A percentile compares a stretch with the other conserved stretches of the same genome.
These are phyloP conservation scores for Eupithecia inturbata DNA, from an alignment of 2,888 invertebrate species.

Conservation along the genomic window DNA sequence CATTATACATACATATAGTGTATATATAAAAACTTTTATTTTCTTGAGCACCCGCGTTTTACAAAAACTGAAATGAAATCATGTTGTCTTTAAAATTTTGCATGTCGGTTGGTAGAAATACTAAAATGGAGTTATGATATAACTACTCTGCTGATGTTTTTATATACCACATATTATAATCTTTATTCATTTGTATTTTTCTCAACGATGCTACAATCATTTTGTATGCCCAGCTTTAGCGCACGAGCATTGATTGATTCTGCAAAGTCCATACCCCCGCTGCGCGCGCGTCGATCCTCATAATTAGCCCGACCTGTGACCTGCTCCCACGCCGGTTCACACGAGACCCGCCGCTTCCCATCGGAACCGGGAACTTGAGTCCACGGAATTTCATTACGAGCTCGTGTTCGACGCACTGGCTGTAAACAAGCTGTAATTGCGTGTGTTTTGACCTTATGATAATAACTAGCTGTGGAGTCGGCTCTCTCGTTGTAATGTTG, in stretches of 20 bases:
- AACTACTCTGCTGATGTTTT: background rate
- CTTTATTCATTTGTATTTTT: background rate
- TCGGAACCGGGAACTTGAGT: conserved; percentile 48
- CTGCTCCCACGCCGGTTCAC: conserved; percentile 73
- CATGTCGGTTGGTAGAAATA: background rate
- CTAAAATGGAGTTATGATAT: background rate
- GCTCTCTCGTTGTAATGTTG: background rate
- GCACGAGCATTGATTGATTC: conserved; percentile 16
- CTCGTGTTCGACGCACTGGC: conserved; percentile 25
- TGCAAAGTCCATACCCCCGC: conserved; percentile 37
- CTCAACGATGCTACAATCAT: background rate
- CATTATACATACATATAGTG: too few relatives aligned
- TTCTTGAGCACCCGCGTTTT: too few relatives aligned
- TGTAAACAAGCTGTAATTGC: conserved; percentile 27
- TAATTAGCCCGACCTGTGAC: conserved; percentile 81
- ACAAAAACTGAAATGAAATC: background rate
- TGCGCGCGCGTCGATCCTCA: conserved; percentile 58
- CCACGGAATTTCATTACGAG: conserved; percentile 22
- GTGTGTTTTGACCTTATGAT: conserved; percentile 18
- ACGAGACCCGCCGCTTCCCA: conserved; percentile 78
- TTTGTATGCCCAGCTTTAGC: background rate
- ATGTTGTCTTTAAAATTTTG: background rate
- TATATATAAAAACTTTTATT: too few relatives aligned
- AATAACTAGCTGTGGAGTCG: conserved; percentile 6
- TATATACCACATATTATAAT: too few relatives aligned